A percentile compares a stretch with the other conserved stretches of the same genome.
phyloP scores from a whole-genome alignment of 2,888 invertebrate species.

The Colletes collaris region DNA sequence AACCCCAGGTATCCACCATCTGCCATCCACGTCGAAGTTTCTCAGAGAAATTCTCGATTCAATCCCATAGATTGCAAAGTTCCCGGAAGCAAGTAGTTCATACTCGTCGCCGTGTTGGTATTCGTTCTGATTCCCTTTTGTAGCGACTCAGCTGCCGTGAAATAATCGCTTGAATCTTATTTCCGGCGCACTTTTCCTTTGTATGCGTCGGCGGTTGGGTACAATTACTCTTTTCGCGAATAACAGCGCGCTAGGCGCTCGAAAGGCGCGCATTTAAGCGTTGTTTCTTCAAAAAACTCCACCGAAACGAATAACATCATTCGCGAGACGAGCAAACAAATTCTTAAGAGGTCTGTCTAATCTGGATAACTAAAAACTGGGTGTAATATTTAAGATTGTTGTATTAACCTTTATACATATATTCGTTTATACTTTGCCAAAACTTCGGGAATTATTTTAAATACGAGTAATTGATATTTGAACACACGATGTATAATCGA shows the following conservation, averaged over 20 bases:
- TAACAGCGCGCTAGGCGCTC: background rate
- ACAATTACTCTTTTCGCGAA: background rate
- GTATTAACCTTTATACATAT: too few species aligned
- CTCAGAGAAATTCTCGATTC: constrained; percentile 19
- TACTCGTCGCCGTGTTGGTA: constrained; percentile 10
- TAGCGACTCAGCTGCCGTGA: constrained; percentile 1
- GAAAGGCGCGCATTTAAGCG: background rate
- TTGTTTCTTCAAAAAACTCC: too few species aligned
- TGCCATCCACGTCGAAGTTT: background rate
- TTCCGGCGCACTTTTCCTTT: background rate
- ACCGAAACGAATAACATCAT: too few species aligned
- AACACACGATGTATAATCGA: too few species aligned
- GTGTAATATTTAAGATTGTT: too few species aligned
- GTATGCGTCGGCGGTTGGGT: background rate
- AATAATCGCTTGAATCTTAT: background rate
- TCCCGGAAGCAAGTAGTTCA: constrained; percentile 7
- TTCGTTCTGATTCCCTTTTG: constrained; percentile 17
- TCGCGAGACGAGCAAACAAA: too few species aligned
- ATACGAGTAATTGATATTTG: too few species aligned
- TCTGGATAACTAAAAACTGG: too few species aligned
- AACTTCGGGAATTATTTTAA: too few species aligned
- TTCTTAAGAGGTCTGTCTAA: too few species aligned
- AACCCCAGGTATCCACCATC: background rate
- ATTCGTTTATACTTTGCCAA: too few species aligned
- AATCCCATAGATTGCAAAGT: constrained; percentile 22